These are phyloP conservation scores for Erethizon dorsatum DNA, from an alignment of 2,797 vertebrate species.

Conservation along the genomic window DNA sequence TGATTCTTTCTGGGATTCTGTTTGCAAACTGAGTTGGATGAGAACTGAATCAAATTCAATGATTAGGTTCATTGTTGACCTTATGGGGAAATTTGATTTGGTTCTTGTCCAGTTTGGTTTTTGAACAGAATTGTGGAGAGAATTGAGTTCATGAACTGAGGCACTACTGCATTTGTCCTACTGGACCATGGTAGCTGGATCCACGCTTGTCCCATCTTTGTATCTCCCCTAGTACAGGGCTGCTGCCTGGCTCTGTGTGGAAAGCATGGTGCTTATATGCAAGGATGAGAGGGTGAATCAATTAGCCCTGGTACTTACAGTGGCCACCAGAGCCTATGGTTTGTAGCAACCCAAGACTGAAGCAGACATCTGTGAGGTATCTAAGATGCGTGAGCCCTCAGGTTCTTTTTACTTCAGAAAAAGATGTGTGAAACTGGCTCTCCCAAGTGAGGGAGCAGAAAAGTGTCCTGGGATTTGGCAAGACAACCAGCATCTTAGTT, in stretches of 20 bases:
- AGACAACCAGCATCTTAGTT: not conserved
- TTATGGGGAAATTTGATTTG: not conserved
- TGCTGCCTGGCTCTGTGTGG: not conserved
- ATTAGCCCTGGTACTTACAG: not conserved
- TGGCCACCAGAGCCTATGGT: not conserved
- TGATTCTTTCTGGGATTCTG: not conserved
- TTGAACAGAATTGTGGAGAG: not conserved
- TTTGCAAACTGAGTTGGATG: not conserved
- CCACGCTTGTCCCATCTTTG: not conserved
- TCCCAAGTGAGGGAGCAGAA: not conserved
- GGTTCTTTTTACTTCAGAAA: not conserved
- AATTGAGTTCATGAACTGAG: not conserved
- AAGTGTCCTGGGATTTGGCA: not conserved
- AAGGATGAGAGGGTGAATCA: not conserved
- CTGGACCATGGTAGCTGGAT: not conserved
- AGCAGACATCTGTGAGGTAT: too few species aligned
- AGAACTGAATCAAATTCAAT: not conserved
- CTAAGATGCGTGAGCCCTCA: not conserved
- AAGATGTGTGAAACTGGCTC: not conserved
- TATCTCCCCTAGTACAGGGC: rapidly evolving
- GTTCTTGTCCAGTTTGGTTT: not conserved
- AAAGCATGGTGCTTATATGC: not conserved
- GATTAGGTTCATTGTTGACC: not conserved
- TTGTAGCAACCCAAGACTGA: not conserved
- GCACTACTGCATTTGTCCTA: not conserved